phyloP scores from a whole-genome alignment of 2,797 vertebrate species.

The Pelochelys cantorii region DNA sequence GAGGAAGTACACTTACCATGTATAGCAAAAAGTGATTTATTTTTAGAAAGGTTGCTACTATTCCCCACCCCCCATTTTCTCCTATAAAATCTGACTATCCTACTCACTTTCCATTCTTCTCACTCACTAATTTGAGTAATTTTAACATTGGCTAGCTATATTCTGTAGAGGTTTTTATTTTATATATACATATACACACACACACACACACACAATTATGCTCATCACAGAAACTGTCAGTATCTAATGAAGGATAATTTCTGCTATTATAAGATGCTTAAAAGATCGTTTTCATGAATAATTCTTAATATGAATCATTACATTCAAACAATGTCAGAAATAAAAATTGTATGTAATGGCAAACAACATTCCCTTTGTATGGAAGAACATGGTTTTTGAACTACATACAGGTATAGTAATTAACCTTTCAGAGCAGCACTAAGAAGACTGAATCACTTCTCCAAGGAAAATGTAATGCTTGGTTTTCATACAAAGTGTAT shows the following conservation, averaged over 20 bases:
- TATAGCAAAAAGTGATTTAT: constrained; percentile 49
- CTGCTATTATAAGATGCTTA: constrained; percentile 80
- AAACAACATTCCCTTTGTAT: constrained; percentile 61
- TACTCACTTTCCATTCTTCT: constrained; percentile 82
- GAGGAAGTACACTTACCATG: constrained; percentile 54
- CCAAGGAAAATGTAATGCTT: background rate
- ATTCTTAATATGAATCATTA: constrained; percentile 80
- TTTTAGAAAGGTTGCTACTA: constrained; percentile 71
- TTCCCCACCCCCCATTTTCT: constrained; percentile 58
- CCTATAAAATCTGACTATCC: constrained; percentile 79
- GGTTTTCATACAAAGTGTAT: background rate
- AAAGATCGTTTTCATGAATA: constrained; percentile 81
- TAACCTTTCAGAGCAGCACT: background rate
- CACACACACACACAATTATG: constrained; percentile 69
- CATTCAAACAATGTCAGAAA: constrained; percentile 74
- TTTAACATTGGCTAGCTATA: constrained; percentile 60
- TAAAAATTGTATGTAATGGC: constrained; percentile 63
- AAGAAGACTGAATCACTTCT: background rate
- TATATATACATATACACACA: no score
- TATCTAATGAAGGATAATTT: constrained; percentile 85
- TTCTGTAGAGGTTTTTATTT: constrained; percentile 22
- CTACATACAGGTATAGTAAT: background rate
- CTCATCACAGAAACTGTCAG: constrained; percentile 82
- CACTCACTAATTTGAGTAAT: constrained; percentile 80
- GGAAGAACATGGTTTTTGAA: constrained; percentile 52